Evolutionary conservation across 2,888 invertebrate genomes (phyloP).

Genomic region (Drosophila kokeensis): DNA sequence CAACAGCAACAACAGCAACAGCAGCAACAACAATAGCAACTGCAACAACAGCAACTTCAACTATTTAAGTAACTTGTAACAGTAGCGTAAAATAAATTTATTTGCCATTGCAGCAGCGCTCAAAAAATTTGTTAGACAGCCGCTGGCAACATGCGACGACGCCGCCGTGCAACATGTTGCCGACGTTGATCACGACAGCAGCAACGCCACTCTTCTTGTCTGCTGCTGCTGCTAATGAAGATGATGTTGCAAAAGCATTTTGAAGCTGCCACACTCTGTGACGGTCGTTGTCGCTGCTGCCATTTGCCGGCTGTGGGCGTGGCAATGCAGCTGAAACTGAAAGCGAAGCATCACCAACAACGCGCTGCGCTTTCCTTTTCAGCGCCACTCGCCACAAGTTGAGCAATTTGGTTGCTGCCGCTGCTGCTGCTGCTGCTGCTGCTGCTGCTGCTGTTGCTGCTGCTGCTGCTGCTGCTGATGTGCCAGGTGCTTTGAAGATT

Average conservation of each 20-base stretch:
- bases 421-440: constrained; percentile 11
- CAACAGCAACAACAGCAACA: constrained; percentile 26
- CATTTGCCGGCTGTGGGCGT: constrained; percentile 55
- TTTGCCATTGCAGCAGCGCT: constrained; percentile 67
- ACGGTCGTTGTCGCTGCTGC: constrained; percentile 54
- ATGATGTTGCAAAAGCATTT: constrained; percentile 72
- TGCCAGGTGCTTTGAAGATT: constrained; percentile 47
- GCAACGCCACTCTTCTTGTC: not conserved
- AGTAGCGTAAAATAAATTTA: constrained; percentile 73
- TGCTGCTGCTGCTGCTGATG: constrained; percentile 16
- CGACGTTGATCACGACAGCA: constrained; percentile 36
- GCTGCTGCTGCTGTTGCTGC: constrained; percentile 14
- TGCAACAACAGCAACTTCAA: constrained; percentile 43
- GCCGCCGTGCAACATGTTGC: constrained; percentile 56
- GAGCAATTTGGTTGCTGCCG: constrained; percentile 34
- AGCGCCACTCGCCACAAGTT: constrained; percentile 23
- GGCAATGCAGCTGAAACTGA: constrained; percentile 59
- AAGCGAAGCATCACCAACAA: constrained; percentile 46
- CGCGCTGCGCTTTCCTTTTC: constrained; percentile 68
- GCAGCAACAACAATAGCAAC: constrained; percentile 31
- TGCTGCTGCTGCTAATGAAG: constrained; percentile 65
- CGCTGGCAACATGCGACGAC: constrained; percentile 47
- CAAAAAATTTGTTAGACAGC: constrained; percentile 26
- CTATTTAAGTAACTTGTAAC: constrained; percentile 76
- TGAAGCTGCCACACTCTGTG: constrained; percentile 29